Percentiles rank a stretch among this genome's conserved stretches.
Evolutionary conservation across 2,113 vertebrate genomes (phyloP).

Genomic region (Cyphomyrus plagiostoma): DNA sequence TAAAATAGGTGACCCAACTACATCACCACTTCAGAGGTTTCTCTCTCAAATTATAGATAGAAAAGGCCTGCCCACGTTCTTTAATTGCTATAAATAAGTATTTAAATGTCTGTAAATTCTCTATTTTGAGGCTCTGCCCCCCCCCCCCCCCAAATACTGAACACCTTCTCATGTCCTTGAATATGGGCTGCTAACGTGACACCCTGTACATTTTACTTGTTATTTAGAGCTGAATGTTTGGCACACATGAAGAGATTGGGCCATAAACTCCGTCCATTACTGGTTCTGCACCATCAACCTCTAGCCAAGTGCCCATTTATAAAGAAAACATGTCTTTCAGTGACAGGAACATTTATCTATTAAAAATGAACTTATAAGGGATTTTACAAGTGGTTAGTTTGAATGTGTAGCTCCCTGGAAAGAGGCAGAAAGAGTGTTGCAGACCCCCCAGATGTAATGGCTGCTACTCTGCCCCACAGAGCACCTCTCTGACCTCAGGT

Average conservation of each 20-base stretch:
- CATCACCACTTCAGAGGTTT: not conserved
- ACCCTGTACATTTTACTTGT: not conserved
- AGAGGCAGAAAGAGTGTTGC: not conserved
- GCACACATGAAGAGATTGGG: not conserved
- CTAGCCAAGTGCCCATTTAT: not conserved
- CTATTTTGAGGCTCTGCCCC: not conserved
- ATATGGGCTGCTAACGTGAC: not conserved
- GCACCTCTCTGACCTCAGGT: not conserved
- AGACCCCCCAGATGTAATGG: not conserved
- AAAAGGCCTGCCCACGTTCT: not conserved
- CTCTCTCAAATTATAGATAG: no score
- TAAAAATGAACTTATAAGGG: not conserved
- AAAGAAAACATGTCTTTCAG: not conserved
- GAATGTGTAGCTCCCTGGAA: not conserved
- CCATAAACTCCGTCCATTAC: not conserved
- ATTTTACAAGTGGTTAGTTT: not conserved
- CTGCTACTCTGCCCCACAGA: not conserved
- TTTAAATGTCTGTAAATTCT: not conserved
- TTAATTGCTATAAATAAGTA: not conserved
- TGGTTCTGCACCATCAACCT: not conserved
- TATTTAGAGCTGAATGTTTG: not conserved
- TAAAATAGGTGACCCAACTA: not conserved
- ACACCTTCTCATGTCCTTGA: not conserved
- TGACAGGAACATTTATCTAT: not conserved
- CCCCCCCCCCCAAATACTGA: not conserved